Base-by-base conservation (phyloP, 2,797 vertebrate species). In the Melanotaenia boesemani region DNA sequence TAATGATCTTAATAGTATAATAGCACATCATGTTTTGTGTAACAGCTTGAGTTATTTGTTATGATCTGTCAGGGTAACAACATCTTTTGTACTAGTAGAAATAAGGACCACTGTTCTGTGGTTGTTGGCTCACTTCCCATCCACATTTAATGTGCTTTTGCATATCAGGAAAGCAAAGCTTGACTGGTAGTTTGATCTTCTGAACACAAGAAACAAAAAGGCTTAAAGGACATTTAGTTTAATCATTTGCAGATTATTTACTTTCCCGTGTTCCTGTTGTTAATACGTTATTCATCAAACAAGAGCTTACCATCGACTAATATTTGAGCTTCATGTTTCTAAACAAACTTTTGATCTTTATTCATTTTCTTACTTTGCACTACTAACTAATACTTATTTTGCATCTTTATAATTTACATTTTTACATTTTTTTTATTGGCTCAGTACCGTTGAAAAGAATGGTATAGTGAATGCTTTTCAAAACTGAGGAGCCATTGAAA, bases 31-130 rank as follows among this genome's bases (percentile, higher is more conserved):
- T 46, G 16, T 63, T 74, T 79, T 57, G 30, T 44, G 36, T 63
- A 59, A 63, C 22, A 71, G 37, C 57, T 41, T 20, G 34, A 83
- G 69, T 75, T 36, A 71, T 79, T 80, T 72, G 58, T 72, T 60
- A 22, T 7, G 26, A 80, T 71, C 30, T 30, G 24, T 44, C 36
- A 41, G 61, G 64, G 50, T 72, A 58, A 71, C 30, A 32, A n/a
- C 36, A 62, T 62, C 4, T 26, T 46, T 75, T 73, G 37, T 52
- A n/a, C 34, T 67, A 60, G 48, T 20, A 63, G 68, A 56, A 63
- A 6, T 36, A 56, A 61, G 39, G 6, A 16, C 37, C 39, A 3
- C 28, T 28, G 6, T 7, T 44, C 26, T 59, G 64, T 18, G 18
- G 15, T 59, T 37, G 76, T 32, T 26, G 20, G 46, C 36, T 22